Conservation (phyloP, 2,113 vertebrate species). For the Acrocephalus kingi region DNA sequence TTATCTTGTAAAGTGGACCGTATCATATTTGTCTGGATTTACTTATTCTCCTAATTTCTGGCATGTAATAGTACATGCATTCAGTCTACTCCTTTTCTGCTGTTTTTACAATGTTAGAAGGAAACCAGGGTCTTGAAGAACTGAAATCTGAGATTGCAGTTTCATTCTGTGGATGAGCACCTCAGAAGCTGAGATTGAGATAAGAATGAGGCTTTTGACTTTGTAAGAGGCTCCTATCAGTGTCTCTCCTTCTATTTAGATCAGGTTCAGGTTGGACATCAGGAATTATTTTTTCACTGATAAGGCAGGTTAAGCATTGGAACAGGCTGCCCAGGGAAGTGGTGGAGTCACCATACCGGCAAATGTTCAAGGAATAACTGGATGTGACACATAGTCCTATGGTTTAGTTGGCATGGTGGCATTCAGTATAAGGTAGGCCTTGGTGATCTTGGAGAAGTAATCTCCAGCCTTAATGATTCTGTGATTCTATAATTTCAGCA, state of each 20-base stretch:
- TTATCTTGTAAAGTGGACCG: background rate
- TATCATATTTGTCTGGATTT: background rate
- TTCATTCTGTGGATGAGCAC: background rate
- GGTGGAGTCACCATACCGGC: background rate
- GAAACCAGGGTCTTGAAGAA: background rate
- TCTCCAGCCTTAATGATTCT: background rate
- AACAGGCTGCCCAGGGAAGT: background rate
- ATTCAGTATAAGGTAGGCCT: background rate
- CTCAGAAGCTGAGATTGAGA: background rate
- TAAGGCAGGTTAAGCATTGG: background rate
- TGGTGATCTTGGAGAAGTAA: background rate
- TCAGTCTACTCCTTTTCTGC: background rate
- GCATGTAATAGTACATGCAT: background rate
- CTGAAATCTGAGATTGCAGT: background rate
- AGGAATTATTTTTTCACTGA: background rate
- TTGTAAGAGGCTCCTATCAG: rapidly evolving
- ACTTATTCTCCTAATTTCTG: background rate
- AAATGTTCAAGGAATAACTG: background rate
- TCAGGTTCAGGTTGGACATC: background rate
- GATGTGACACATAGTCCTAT: background rate
- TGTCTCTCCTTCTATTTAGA: background rate
- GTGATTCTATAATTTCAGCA: background rate
- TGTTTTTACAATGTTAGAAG: background rate
- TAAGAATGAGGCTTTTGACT: background rate
- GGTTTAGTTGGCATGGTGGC: background rate